Percentiles rank a stretch among this genome's conserved stretches.
phyloP scores from a whole-genome alignment of 2,797 vertebrate genomes.

The Lemur catta region DNA sequence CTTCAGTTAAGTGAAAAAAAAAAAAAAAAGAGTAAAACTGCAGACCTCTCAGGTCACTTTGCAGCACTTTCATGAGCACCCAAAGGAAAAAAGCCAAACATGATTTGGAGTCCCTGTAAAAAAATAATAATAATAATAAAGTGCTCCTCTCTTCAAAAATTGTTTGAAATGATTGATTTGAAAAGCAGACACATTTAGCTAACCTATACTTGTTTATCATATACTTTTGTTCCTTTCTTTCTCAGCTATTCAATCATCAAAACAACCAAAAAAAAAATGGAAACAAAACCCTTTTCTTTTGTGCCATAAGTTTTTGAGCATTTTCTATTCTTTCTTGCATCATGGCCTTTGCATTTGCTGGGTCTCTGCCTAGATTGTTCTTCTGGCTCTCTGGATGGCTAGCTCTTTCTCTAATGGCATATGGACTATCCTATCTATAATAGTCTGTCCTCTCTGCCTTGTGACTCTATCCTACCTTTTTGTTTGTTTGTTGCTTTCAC shows the following conservation, averaged over 20 bases:
- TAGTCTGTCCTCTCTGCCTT: neutral
- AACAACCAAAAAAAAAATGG: neutral
- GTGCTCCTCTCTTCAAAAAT: neutral
- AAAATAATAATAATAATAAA: neutral
- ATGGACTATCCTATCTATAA: neutral
- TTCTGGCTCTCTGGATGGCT: neutral
- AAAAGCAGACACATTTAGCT: neutral
- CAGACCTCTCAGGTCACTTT: neutral
- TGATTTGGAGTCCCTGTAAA: neutral
- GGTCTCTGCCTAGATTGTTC: neutral
- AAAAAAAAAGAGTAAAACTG: neutral
- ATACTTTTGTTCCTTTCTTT: slow-evolving; percentile 18
- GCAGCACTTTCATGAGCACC: slow-evolving; percentile 6
- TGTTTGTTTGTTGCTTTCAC: neutral
- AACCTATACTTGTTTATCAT: neutral
- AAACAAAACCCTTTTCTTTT: neutral
- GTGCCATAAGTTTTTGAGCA: neutral
- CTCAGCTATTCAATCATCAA: neutral
- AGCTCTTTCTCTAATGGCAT: neutral
- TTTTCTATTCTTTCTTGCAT: neutral
- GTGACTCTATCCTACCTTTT: neutral
- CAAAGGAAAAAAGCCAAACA: neutral
- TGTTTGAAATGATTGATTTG: slow-evolving; percentile 15
- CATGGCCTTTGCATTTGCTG: neutral
- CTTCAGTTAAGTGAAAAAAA: too few species aligned